phyloP scores from a whole-genome alignment of 2,113 vertebrate species.

The Rhinopithecus roxellana region DNA sequence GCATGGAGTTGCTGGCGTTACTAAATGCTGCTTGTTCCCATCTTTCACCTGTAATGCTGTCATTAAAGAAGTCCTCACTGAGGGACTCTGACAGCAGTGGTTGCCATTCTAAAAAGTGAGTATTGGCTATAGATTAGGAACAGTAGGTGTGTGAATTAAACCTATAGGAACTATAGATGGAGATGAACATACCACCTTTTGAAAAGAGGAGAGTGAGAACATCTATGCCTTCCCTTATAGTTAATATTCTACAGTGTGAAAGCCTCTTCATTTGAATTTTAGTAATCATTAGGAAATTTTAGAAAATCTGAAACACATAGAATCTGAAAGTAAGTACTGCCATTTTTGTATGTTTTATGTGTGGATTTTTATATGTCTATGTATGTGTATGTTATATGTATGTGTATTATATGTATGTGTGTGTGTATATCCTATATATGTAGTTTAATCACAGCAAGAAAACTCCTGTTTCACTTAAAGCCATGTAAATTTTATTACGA shows the following conservation, averaged over 20 bases:
- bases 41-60: constrained; percentile 52
- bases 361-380: background rate
- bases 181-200: constrained; percentile 25
- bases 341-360: background rate
- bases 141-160: constrained; percentile 64
- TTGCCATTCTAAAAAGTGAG: constrained; percentile 65
- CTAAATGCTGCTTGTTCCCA: constrained; percentile 32
- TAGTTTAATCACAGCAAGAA: constrained; percentile 61
- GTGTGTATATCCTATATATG: background rate
- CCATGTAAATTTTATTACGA: constrained; percentile 87
- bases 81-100: constrained; percentile 71
- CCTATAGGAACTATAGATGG: constrained; percentile 51
- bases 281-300: constrained; percentile 52
- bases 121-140: constrained; percentile 49
- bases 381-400: background rate
- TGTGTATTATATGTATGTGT: background rate
- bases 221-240: background rate
- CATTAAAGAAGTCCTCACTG: constrained; percentile 69
- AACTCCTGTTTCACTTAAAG: constrained; percentile 65
- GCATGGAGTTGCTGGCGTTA: background rate
- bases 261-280: constrained; percentile 32
- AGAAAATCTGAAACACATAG: constrained; percentile 58
- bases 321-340: constrained; percentile 50
- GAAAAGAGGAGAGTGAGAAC: background rate
- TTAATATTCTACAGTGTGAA: background rate